Base-by-base conservation (phyloP, 2,113 vertebrate genomes). In the Xenopus laevis region DNA sequence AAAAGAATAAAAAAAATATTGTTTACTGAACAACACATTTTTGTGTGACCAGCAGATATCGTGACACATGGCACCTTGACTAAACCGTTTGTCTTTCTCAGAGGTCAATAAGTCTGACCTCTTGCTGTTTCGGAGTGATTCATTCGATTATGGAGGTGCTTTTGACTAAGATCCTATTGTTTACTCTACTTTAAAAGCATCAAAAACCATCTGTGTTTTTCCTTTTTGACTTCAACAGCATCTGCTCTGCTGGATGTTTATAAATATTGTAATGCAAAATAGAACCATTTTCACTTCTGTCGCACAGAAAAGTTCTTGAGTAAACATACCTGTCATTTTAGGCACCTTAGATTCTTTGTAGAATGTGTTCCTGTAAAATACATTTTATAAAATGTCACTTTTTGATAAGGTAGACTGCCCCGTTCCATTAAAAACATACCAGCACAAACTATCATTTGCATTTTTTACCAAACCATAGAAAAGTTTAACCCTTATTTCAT, bases 181-280 rank as follows among this genome's bases (percentile, higher is more conserved):
- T 72, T 72, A 45, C 71, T 65, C 47, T 65, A 55, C 4, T 65
- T 72, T 72, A 64, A 64, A 72, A 71, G 70, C 70, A 40, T 72
- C 27, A 72, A 72, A 71, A 65, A 21, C 27, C 71, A 72, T 72
- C 71, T 72, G 71, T 72, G 61, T 45, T 55, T 55, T 72, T 65
- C 40, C 5, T 46, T 11, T 45, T 65, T 65, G 61, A 65, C 47
- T 50, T 72, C 65, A 64, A 64, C 71, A 64, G 71, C 71, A 72
- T 72, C 71, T 72, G 71, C 47, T 72, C 71, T 17, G 70, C 71
- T 23, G 71, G 46, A 64, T 72, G 62, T 72, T 72, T 72, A 65
- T 65, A 72, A 72, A 72, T 72, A 72, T 57, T 72, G 62, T 57
- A n/a, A 72, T 72, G 52, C 61, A 64, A 65, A 57, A 44, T 21